Evolutionary conservation across 2,888 invertebrate genomes (phyloP), one percentile per base, ranked within the genome.

Genomic region (Chrysopilus asiliformis): DNA sequence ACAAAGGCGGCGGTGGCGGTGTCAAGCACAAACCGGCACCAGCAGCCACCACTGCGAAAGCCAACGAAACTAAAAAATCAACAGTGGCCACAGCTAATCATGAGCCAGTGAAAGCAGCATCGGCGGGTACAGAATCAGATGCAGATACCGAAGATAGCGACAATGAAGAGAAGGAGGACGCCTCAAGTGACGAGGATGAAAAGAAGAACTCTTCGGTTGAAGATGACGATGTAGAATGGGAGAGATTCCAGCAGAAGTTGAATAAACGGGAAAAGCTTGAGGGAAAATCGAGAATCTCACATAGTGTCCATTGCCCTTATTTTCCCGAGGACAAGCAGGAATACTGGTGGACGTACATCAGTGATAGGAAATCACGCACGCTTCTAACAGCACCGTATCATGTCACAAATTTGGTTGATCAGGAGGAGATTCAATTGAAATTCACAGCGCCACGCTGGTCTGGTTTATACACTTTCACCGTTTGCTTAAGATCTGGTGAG

Each of bases 341-440:
- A 65, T 95, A 85, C 66, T 99, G 98, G 97, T 99, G 97, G 95
- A 82, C 95, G 46, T 98, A 97, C 63, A 83, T 98, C 49, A 86
- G 87, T 65, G 97, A 99, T 67, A 78, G 89, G 51, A 95, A 91
- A 66, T 85, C 84, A 47, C 81, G 80, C 57, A 82, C 85, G 43
- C 67, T 99, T 49, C 74, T 95, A 47, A 90, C 95, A 33, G 82
- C 89, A 47, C 95, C 97, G 27, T 83, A 85, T 57, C 84, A 93
- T 56, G 79, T 97, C 43, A 95, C 95, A 36, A 89, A 87, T 60
- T 74, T 99, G 42, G 83, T 89, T 30, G 76, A 79, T 53, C 68
- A 76, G 49, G 91, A 93, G 67, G 90, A 90, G 68, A 79, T 94
- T 47, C 89, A 93, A 65, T 71, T 99, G 47, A 85, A 90, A 57